phyloP scores from a whole-genome alignment of 2,888 invertebrate species.

The Agrochola litura region DNA sequence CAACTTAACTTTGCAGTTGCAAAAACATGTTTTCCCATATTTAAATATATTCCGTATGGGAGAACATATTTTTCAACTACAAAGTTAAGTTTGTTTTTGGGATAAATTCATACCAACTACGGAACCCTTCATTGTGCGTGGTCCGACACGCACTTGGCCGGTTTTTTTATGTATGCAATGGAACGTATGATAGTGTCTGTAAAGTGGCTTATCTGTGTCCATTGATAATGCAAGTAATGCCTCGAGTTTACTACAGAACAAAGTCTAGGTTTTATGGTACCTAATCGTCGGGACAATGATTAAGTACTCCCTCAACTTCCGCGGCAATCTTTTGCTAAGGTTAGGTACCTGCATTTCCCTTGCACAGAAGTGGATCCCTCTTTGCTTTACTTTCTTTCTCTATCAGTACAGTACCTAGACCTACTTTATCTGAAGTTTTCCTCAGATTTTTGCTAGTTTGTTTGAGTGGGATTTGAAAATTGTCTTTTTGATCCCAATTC shows the following conservation, averaged over 20 bases:
- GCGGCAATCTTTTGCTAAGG: neutral
- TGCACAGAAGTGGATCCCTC: neutral
- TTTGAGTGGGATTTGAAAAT: too few relatives aligned
- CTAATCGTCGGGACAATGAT: neutral
- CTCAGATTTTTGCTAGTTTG: neutral
- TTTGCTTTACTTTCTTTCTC: neutral
- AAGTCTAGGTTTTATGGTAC: slow-evolving; percentile 11
- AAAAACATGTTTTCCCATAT: too few relatives aligned
- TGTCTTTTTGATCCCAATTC: too few relatives aligned
- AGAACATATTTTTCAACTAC: too few relatives aligned
- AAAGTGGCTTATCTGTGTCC: slow-evolving; percentile 4
- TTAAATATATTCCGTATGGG: too few relatives aligned
- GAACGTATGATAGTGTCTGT: neutral
- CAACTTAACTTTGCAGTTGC: too few relatives aligned
- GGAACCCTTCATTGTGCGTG: too few relatives aligned
- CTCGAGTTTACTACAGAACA: slow-evolving; percentile 3
- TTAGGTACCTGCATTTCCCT: neutral
- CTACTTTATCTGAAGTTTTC: neutral
- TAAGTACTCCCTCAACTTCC: neutral
- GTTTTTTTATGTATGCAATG: too few relatives aligned
- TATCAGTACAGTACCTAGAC: neutral
- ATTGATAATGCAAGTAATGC: neutral
- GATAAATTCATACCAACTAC: too few relatives aligned
- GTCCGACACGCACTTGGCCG: too few relatives aligned
- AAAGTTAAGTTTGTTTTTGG: too few relatives aligned